Conservation (phyloP, 2,113 vertebrate genomes). For the Ochotona curzoniae region DNA sequence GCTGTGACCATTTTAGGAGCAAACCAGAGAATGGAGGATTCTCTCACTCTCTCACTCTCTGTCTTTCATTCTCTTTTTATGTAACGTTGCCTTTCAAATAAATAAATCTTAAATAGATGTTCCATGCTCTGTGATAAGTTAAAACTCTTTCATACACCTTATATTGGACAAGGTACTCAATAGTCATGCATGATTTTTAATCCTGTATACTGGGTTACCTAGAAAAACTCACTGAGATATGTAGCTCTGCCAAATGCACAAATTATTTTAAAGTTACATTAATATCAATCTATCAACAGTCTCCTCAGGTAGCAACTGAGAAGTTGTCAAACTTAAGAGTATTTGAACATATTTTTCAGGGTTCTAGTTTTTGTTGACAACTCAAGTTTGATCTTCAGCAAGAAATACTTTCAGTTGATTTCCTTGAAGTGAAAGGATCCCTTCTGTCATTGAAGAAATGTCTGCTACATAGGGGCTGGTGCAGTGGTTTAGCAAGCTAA, state of each 20-base stretch:
- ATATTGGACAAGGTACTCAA: neutral
- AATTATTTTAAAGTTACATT: neutral
- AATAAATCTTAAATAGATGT: neutral
- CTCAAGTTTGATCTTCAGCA: neutral
- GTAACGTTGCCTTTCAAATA: too few species aligned
- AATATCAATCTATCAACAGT: slow-evolving; percentile 16
- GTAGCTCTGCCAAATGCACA: neutral
- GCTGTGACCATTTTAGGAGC: too few species aligned
- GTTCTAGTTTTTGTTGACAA: slow-evolving; percentile 22
- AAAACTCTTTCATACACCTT: neutral
- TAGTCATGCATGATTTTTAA: neutral
- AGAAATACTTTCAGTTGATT: slow-evolving; percentile 32
- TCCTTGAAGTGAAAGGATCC: neutral
- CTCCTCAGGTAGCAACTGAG: neutral
- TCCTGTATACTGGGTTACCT: neutral
- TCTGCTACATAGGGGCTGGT: too few species aligned
- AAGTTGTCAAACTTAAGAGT: neutral
- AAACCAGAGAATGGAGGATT: too few species aligned
- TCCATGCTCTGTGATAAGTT: neutral
- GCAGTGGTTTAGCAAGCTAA: too few species aligned
- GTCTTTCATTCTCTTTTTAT: too few species aligned
- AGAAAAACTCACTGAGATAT: slow-evolving; percentile 2
- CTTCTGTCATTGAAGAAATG: neutral
- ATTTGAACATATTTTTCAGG: neutral
- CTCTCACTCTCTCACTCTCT: too few species aligned